Conservation (phyloP, 2,888 invertebrate species). For the Brenthis daphne region DNA sequence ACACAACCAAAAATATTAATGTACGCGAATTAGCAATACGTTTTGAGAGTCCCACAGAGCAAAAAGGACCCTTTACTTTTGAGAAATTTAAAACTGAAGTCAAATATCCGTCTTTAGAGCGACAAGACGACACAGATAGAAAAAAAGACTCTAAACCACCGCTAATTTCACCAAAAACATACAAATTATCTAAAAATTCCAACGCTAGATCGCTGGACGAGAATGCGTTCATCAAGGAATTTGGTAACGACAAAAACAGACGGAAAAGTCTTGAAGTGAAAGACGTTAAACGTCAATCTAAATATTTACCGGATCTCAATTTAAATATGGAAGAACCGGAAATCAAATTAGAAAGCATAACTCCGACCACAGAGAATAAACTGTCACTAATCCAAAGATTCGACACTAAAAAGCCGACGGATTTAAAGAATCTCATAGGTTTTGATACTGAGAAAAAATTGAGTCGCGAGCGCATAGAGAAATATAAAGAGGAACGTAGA, state of each 20-base stretch:
- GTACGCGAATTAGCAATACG: slow-evolving; percentile 84
- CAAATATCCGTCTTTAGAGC: slow-evolving; percentile 65
- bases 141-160: slow-evolving; percentile 76
- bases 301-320: slow-evolving; percentile 73
- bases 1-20: slow-evolving; percentile 66
- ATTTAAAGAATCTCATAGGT: slow-evolving; percentile 63
- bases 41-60: slow-evolving; percentile 85
- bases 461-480: slow-evolving; percentile 92
- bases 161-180: slow-evolving; percentile 83
- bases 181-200: slow-evolving; percentile 82
- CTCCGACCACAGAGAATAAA: slow-evolving; percentile 84
- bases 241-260: slow-evolving; percentile 76
- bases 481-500: slow-evolving; percentile 94
- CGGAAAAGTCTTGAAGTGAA: slow-evolving; percentile 85
- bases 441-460: slow-evolving; percentile 81
- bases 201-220: slow-evolving; percentile 88
- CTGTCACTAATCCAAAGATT: slow-evolving; percentile 82
- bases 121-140: slow-evolving; percentile 58
- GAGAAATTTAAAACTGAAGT: slow-evolving; percentile 73
- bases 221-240: slow-evolving; percentile 87
- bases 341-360: slow-evolving; percentile 64
- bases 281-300: slow-evolving; percentile 83
- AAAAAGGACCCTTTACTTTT: slow-evolving; percentile 81
- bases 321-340: slow-evolving; percentile 63
- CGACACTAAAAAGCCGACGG: slow-evolving; percentile 57